phyloP scores from a whole-genome alignment of 2,113 vertebrate species.

The Peucedramus taeniatus region DNA sequence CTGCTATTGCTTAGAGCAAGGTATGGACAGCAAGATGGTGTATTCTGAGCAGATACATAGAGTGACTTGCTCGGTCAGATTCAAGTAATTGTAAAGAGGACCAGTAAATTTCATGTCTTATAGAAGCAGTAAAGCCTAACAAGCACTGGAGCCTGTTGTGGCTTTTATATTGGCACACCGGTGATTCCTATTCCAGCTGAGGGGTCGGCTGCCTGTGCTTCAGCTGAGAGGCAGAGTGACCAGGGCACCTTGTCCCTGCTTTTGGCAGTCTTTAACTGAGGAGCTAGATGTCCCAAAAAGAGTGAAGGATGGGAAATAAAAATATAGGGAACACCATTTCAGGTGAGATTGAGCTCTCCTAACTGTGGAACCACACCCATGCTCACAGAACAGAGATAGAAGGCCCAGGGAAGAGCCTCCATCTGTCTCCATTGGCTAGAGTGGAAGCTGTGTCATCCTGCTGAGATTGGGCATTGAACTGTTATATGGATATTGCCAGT shows the following conservation, averaged over 20 bases:
- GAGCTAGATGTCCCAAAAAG: background rate
- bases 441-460: background rate
- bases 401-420: background rate
- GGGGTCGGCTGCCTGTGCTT: background rate
- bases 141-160: background rate
- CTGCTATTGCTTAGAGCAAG: background rate
- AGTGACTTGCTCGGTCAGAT: background rate
- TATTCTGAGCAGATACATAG: background rate
- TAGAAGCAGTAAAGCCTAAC: background rate
- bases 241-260: background rate
- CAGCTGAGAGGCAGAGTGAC: background rate
- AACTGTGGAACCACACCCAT: background rate
- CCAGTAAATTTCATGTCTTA: background rate
- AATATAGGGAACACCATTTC: background rate
- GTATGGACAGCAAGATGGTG: background rate
- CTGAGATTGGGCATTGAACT: background rate
- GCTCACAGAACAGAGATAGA: background rate
- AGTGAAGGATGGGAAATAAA: background rate
- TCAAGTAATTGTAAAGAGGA: background rate
- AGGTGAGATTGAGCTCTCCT: background rate
- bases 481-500: background rate
- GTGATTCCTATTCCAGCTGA: background rate
- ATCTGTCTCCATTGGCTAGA: background rate
- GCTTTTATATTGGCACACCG: accelerated
- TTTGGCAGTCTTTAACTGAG: background rate